Percentiles rank a stretch among this genome's conserved stretches.
Conservation (phyloP, 2,888 invertebrate species). For the Sphaerophoria rueppellii region DNA sequence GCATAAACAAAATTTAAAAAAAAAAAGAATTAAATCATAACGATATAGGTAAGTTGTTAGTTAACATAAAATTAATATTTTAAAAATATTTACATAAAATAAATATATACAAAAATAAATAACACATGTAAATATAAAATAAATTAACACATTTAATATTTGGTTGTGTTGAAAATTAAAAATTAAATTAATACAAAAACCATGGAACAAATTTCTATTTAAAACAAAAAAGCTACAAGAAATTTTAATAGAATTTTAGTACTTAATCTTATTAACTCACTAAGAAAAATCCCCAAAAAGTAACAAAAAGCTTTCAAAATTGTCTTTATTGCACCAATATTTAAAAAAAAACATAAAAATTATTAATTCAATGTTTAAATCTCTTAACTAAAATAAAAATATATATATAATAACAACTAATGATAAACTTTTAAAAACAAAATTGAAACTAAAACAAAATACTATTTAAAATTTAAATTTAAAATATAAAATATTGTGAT, state of each 20-base stretch:
- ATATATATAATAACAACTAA: constrained; percentile 6
- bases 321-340: constrained; percentile 62
- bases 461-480: constrained; percentile 41
- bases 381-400: constrained; percentile 38
- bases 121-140: constrained; percentile 60
- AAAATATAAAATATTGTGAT: constrained; percentile 68
- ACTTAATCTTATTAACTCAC: constrained; percentile 55
- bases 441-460: constrained; percentile 32
- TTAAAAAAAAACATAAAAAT: constrained; percentile 21
- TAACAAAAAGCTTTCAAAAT: constrained; percentile 61
- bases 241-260: constrained; percentile 31
- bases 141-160: constrained; percentile 54
- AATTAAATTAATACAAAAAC: constrained; percentile 29
- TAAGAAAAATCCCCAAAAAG: constrained; percentile 37
- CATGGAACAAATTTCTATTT: constrained; percentile 63
- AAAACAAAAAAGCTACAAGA: background rate
- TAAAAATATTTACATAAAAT: background rate
- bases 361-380: constrained; percentile 57
- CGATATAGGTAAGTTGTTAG: constrained; percentile 70
- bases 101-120: constrained; percentile 11
- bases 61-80: constrained; percentile 67
- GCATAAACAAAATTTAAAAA: constrained; percentile 33
- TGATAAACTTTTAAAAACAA: constrained; percentile 29
- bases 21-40: constrained; percentile 33
- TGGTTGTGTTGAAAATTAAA: constrained; percentile 58